Conservation (phyloP, 2,797 vertebrate genomes). For the Anguilla pacifica region DNA sequence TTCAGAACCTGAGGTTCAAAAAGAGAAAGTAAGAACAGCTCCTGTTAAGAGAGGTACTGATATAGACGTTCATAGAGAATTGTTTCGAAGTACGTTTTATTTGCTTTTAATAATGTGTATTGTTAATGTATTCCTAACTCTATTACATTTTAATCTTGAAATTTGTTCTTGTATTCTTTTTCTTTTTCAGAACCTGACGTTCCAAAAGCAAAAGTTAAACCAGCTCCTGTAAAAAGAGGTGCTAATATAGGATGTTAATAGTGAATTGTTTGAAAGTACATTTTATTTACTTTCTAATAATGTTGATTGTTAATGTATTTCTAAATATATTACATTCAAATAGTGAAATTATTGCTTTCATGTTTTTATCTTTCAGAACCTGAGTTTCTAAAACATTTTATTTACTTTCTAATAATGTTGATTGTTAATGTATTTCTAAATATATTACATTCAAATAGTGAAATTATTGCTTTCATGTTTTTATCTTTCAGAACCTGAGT, state of each 20-base stretch:
- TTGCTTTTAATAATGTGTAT: no score
- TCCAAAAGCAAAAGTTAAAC: neutral
- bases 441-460: no score
- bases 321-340: neutral
- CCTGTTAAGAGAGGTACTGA: constrained; percentile 3
- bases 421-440: no score
- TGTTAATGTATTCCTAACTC: no score
- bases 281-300: neutral
- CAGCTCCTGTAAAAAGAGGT: neutral
- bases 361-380: neutral
- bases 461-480: neutral
- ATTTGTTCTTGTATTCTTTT: no score
- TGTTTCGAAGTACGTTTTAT: neutral
- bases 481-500: neutral
- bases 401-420: neutral
- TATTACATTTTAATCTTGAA: no score
- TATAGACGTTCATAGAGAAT: no score
- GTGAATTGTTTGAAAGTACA: no score
- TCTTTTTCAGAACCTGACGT: no score
- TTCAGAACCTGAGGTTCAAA: neutral
- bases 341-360: neutral
- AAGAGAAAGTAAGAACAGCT: neutral
- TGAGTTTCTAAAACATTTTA: neutral
- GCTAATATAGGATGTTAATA: no score
- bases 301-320: neutral